phyloP scores from a whole-genome alignment of 2,113 vertebrate species.

The Candoia aspera region DNA sequence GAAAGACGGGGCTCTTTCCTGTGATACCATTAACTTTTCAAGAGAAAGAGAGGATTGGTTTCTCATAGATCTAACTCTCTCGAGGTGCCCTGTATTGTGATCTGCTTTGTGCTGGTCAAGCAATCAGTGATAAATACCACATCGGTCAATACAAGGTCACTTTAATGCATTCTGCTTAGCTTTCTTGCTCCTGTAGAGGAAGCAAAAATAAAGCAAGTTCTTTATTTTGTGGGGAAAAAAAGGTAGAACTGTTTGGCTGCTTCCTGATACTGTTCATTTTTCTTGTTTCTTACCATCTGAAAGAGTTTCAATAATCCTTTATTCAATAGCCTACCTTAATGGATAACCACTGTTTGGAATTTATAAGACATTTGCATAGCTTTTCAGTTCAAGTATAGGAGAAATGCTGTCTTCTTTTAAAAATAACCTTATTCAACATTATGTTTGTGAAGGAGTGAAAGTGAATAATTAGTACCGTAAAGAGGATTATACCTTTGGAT shows the following conservation, averaged over 20 bases:
- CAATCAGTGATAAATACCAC: slow-evolving; percentile 38
- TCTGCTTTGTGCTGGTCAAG: neutral
- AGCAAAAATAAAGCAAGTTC: slow-evolving; percentile 7
- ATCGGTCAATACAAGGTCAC: slow-evolving; percentile 44
- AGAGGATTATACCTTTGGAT: neutral
- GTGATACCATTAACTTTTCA: neutral
- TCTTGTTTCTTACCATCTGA: slow-evolving; percentile 25
- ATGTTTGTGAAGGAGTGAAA: neutral
- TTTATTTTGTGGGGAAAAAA: slow-evolving; percentile 21
- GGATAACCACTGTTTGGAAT: neutral
- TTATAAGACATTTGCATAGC: slow-evolving; percentile 19
- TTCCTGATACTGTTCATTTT: slow-evolving; percentile 46
- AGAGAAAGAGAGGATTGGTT: slow-evolving; percentile 1
- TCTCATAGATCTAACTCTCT: slow-evolving; percentile 22
- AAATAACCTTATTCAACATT: neutral
- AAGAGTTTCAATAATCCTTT: slow-evolving; percentile 43
- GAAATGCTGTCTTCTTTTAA: neutral
- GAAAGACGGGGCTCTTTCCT: neutral
- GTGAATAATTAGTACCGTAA: neutral
- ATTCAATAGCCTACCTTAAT: slow-evolving; percentile 34
- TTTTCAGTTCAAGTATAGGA: neutral
- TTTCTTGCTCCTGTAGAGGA: neutral
- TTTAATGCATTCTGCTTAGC: slow-evolving; percentile 42
- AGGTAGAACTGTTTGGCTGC: neutral
- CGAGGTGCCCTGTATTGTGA: slow-evolving; percentile 27